Conservation (phyloP, 1,140 invertebrate species). For the Ceratitis capitata region DNA sequence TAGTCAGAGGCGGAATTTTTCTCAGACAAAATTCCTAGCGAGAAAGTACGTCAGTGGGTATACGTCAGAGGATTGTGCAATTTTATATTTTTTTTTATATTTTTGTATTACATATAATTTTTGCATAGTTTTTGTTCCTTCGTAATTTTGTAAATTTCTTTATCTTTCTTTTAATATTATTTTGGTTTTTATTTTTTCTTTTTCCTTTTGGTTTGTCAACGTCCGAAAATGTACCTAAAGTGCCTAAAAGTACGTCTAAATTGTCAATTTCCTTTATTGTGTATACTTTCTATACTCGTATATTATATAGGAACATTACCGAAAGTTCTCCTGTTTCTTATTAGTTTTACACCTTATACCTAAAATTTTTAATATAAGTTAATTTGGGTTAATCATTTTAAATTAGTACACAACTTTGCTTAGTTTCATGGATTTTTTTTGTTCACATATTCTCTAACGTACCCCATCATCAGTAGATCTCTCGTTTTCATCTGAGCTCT, state of each 20-base stretch:
- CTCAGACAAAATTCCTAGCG: background rate
- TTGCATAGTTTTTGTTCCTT: slow-evolving; percentile 44
- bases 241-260: slow-evolving; percentile 31
- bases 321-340: slow-evolving; percentile 56
- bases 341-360: slow-evolving; percentile 63
- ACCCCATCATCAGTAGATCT: background rate
- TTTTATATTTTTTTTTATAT: background rate
- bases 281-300: slow-evolving; percentile 48
- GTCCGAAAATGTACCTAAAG: slow-evolving; percentile 47
- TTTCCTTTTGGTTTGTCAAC: slow-evolving; percentile 32
- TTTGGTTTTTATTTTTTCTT: background rate
- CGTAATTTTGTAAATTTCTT: slow-evolving; percentile 41
- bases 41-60: background rate
- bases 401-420: slow-evolving; percentile 4
- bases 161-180: slow-evolving; percentile 55
- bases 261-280: slow-evolving; percentile 43
- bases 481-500: background rate
- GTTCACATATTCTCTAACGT: background rate
- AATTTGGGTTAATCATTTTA: slow-evolving; percentile 29
- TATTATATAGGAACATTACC: slow-evolving; percentile 65
- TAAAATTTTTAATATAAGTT: slow-evolving; percentile 47
- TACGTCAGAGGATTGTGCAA: background rate
- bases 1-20: background rate
- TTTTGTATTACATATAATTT: background rate
- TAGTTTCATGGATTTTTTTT: slow-evolving; percentile 10